phyloP scores from a whole-genome alignment of 92 coral and sea anemone genomes.

The Phenganax stokvisi region DNA sequence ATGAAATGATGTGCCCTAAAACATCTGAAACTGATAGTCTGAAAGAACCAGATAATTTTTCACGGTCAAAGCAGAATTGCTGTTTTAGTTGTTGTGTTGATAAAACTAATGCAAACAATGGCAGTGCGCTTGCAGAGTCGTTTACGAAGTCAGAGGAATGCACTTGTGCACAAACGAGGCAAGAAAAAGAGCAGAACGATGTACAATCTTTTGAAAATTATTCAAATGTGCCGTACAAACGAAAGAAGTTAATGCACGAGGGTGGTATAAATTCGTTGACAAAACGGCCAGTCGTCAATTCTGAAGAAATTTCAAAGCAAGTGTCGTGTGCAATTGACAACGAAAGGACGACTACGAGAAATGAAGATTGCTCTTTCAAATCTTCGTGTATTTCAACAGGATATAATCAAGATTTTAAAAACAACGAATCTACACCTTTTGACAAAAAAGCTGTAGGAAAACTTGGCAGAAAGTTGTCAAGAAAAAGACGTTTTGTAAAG shows the following conservation, averaged over 20 bases:
- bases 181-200: not conserved
- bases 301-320: conserved; percentile 31
- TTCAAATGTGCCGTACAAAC: not conserved
- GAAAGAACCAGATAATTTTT: not conserved
- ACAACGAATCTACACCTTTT: not conserved
- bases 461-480: conserved; percentile 20
- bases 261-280: conserved; percentile 15
- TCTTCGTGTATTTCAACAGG: not conserved
- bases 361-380: not conserved
- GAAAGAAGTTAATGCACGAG: not conserved
- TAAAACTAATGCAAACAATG: conserved; percentile 23
- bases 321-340: conserved; percentile 42
- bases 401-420: not conserved
- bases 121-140: conserved; percentile 14
- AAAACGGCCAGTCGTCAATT: conserved; percentile 23
- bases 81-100: conserved; percentile 21
- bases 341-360: not conserved
- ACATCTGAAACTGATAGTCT: not conserved
- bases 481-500: conserved; percentile 61
- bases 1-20: not conserved
- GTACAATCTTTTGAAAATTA: not conserved
- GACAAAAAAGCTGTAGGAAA: conserved; percentile 48
- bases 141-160: not conserved
- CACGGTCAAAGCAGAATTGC: not conserved
- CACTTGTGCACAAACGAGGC: not conserved